These are phyloP conservation scores for Nipponacmea schrenckii DNA, from an alignment of 2,888 invertebrate species.

Conservation along the genomic window DNA sequence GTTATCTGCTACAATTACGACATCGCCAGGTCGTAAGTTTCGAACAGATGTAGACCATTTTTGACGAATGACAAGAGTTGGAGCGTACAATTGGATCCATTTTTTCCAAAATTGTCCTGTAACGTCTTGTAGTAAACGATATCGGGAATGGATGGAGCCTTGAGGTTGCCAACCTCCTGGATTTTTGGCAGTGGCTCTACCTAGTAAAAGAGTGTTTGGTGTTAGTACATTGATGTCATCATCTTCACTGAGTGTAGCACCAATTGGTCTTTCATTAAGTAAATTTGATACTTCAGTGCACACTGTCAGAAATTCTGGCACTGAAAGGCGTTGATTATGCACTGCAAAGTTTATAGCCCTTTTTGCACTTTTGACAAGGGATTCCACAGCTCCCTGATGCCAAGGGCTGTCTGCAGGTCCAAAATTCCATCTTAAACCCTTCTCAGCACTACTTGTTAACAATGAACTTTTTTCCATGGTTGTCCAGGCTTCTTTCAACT, in stretches of 20 bases:
- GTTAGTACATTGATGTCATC: not conserved
- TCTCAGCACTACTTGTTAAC: not conserved
- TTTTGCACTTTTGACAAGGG: conserved; percentile 14
- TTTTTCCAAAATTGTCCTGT: not conserved
- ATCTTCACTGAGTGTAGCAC: conserved; percentile 6
- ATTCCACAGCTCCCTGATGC: conserved; percentile 17
- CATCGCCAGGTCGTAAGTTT: conserved; percentile 9
- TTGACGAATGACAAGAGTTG: not conserved
- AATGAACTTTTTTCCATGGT: not conserved
- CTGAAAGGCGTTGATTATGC: conserved; percentile 13
- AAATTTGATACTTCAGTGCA: conserved; percentile 14
- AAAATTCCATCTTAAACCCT: conserved; percentile 11
- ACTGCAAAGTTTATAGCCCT: conserved; percentile 11
- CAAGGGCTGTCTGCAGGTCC: conserved; percentile 16
- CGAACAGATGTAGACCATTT: conserved; percentile 10
- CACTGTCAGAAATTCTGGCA: conserved; percentile 15
- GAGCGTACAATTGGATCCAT: not conserved
- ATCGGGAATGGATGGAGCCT: not conserved
- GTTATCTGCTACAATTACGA: conserved; percentile 10
- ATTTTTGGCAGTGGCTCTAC: conserved; percentile 5
- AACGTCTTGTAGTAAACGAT: not conserved
- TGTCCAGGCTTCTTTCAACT: conserved; percentile 12
- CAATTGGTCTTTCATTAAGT: conserved; percentile 15
- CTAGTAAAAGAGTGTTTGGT: conserved; percentile 15
- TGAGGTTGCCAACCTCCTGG: conserved; percentile 17